Evolutionary conservation across 2,113 vertebrate genomes (phyloP), one percentile per base, ranked within the genome.

Genomic region (Casuarius casuarius): DNA sequence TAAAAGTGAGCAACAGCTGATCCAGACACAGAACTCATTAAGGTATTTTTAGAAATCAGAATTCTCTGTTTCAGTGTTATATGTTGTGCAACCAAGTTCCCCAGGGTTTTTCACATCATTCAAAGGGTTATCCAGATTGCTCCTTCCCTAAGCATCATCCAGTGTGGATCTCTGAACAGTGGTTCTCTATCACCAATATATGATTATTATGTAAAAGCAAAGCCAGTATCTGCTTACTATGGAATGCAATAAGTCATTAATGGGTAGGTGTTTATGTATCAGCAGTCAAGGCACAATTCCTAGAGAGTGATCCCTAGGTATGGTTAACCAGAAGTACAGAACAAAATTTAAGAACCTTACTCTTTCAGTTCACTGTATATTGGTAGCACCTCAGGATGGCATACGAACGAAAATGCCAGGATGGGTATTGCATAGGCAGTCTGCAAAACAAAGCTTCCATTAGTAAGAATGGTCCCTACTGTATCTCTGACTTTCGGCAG

Each of bases 351-450:
- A 97, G 92, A 89, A 95, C 75, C 91, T 99, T 98, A 99, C 99
- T 99, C 98, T 99, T 99, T 99, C 44, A 99, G 99, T 97, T 99
- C 99, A 76, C 99, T 99, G 99, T 99, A 99, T 98, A 99, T 99
- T 49, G 99, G 99, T 92, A 99, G 98, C 61, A 99, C 99, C 92
- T 99, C 99, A 5, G 99, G 99, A 81, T 99, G 99, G 96, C 99
- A 99, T 88, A 99, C 99, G 56, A 99, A 99, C 52, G 99, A 99
- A 96, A 99, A 99, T 46, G 99, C 99, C 94, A 99, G 98, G 96
- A 99, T 99, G 54, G 99, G 99, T 62, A 99, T 97, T n/a, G 99
- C 98, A 97, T 99, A 99, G 12, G 99, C 99, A 16, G 99, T 99
- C 99, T 99, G 97, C 84, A 98, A 98, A 95, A 97, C 92, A 98